phyloP scores from a whole-genome alignment of 2,113 vertebrate genomes.

The Carollia perspicillata region DNA sequence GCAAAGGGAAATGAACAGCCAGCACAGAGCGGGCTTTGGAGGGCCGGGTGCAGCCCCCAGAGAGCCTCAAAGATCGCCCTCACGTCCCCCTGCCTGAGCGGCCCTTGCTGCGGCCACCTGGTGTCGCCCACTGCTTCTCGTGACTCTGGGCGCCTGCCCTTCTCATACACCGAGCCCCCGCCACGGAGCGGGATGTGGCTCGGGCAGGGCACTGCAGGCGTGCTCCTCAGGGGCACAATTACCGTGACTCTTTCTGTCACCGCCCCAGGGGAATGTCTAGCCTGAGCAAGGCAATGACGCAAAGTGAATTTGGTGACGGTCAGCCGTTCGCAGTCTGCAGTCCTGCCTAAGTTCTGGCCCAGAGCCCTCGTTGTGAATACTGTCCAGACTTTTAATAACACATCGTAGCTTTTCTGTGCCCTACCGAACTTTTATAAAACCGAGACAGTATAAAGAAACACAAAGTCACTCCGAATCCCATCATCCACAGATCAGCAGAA shows the following conservation, averaged over 20 bases:
- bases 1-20: neutral
- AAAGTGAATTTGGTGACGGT: neutral
- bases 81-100: rapidly evolving
- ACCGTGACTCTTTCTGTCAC: slow-evolving; percentile 1
- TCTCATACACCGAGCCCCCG: no score
- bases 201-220: neutral
- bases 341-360: slow-evolving; percentile 42
- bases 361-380: neutral
- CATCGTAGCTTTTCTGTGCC: neutral
- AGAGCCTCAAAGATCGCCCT: neutral
- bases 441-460: neutral
- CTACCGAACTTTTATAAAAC: neutral
- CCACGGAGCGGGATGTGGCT: no score
- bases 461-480: neutral
- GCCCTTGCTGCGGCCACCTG: rapidly evolving
- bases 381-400: neutral
- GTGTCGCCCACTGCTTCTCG: no score
- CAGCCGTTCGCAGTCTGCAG: neutral
- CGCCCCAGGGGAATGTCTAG: slow-evolving; percentile 48
- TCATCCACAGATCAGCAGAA: neutral
- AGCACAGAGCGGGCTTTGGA: rapidly evolving
- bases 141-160: neutral
- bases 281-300: neutral
- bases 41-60: neutral
- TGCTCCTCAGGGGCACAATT: slow-evolving; percentile 52